A percentile compares a stretch with the other conserved stretches of the same genome.
These are phyloP conservation scores for Turdus rufiventris DNA, from an alignment of 2,113 vertebrate species.

Conservation along the genomic window DNA sequence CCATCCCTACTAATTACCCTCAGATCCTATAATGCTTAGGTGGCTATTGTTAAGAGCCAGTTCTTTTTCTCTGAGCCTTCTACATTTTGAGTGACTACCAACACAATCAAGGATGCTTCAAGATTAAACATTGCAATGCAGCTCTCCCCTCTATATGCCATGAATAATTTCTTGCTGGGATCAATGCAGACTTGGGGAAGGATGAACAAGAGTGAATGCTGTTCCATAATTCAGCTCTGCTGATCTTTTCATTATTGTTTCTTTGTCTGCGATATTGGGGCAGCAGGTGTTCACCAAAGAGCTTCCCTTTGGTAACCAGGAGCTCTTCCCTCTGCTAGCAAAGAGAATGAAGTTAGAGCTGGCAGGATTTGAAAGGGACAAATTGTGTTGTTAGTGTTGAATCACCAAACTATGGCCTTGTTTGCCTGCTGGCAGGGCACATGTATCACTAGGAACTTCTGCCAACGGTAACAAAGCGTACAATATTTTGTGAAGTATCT, in stretches of 20 bases:
- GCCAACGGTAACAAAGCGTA: background rate
- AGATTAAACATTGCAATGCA: constrained; percentile 10
- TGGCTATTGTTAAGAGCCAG: background rate
- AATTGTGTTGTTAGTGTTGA: background rate
- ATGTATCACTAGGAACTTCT: background rate
- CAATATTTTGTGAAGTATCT: background rate
- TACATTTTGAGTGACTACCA: background rate
- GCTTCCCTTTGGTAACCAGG: background rate
- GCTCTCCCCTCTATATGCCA: background rate
- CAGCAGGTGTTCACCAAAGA: background rate
- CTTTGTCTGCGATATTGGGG: background rate
- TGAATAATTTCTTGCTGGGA: background rate
- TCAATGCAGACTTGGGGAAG: background rate
- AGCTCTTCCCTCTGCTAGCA: constrained; percentile 1
- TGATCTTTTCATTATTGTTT: background rate
- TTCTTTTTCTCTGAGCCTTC: background rate
- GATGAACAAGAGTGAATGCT: background rate
- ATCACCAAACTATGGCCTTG: background rate
- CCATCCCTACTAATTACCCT: background rate
- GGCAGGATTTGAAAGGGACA: background rate
- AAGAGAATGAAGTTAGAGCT: background rate
- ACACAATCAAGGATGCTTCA: background rate
- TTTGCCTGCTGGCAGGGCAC: background rate
- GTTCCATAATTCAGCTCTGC: background rate
- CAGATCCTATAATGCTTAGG: background rate